phyloP scores from a whole-genome alignment of 2,113 vertebrate genomes.

The Macquaria ambigua region DNA sequence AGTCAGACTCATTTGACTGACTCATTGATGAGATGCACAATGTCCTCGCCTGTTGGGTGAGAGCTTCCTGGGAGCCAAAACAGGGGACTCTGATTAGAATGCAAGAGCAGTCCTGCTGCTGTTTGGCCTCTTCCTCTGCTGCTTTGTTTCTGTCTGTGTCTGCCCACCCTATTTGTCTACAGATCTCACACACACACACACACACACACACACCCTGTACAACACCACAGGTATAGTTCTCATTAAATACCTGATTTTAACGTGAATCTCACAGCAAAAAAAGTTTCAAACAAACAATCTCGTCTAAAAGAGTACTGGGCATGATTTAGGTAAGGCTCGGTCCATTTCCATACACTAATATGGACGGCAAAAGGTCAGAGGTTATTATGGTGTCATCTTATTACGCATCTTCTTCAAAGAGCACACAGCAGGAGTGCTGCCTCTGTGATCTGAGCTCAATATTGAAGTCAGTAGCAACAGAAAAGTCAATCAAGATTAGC shows the following conservation, averaged over 20 bases:
- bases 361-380: background rate
- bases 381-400: constrained; percentile 25
- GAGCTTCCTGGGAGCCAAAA: constrained; percentile 55
- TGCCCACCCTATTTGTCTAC: constrained; percentile 35
- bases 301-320: background rate
- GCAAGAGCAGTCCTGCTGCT: constrained; percentile 52
- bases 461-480: constrained; percentile 53
- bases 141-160: constrained; percentile 59
- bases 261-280: background rate
- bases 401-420: constrained; percentile 32
- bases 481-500: constrained; percentile 68
- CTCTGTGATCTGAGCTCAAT: constrained; percentile 56
- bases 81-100: constrained; percentile 62
- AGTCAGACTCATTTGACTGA: constrained; percentile 16
- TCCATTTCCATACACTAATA: background rate
- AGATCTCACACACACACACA: constrained; percentile 14
- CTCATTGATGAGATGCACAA: constrained; percentile 49
- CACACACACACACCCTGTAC: constrained; percentile 14
- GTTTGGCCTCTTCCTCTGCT: constrained; percentile 54
- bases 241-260: background rate
- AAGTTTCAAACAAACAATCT: background rate
- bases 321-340: background rate
- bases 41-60: constrained; percentile 49
- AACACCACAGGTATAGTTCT: background rate
- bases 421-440: constrained; percentile 39